Evolutionary conservation across 2,113 vertebrate genomes (phyloP), one percentile per base, ranked within the genome.

Genomic region (Gavialis gangeticus): DNA sequence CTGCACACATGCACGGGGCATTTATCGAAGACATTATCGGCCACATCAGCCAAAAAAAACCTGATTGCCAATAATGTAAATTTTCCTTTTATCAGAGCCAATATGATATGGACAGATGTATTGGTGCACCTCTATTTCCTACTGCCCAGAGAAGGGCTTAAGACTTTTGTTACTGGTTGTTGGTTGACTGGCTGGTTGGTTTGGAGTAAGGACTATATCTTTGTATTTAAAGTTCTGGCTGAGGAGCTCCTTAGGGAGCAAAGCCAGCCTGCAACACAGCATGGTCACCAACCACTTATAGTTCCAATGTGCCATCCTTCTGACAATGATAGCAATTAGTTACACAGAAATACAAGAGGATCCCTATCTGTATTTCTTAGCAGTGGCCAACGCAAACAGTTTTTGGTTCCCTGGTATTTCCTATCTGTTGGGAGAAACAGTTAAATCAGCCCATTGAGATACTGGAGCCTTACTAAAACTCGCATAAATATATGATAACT

Each of bases 381-480:
- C 93, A 94, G 86, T 9, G n/a, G 69, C 92, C 94, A 79, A 30
- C 90, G 63, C 78, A 94, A 91, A 76, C 0, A 30, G 80, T 54
- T 77, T 67, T 67, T 82, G 24, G 21, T 66, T 78, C 62, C 22
- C 59, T 60, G 64, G 73, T 79, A 79, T 3, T 5, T 75, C 89
- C 77, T 71, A 6, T 37, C 79, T 58, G 85, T 86, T 12, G 6
- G 88, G 82, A 92, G 76, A 96, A 97, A 93, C 75, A 6, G 55
- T 96, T 92, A 79, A 27, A 82, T 89, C 85, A 90, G 27, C 54
- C 46, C 60, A 24, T 6, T 28, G 7, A 28, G 55, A 66, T 5
- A 3, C 0, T 12, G 34, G 24, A 2, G 12, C 71, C 85, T 76
- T 12, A 17, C 3, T 30, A 93, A 90, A 94, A 85, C 4, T 22